Evolutionary conservation across 2,888 invertebrate species (phyloP), one percentile per base, ranked within the genome.

Genomic region (Entomobrya proxima): DNA sequence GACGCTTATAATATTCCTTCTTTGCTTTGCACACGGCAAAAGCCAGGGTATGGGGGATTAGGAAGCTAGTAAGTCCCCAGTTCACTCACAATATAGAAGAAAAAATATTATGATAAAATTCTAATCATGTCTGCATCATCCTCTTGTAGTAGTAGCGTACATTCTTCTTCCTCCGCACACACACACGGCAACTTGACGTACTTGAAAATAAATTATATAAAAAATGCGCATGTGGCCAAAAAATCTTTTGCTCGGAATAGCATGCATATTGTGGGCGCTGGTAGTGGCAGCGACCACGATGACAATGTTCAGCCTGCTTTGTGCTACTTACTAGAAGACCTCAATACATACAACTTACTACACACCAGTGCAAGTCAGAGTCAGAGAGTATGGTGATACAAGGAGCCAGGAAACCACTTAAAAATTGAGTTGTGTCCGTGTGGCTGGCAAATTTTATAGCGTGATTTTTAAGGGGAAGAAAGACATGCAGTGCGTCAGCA

Each of bases 121-220:
- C 55, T 80, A 80, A 80, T 80, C 79, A 80, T 80, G 78, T 40
- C 35, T 69, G 55, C 55, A 77, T 58, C 55, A 32, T 76, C 55
- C 24, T 44, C 64, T 61, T 18, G 18, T 50, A 44, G 50, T 15
- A n/a, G n/a, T n/a, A n/a, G n/a, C 64, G 11, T 55, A 55, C 11
- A 18, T 64, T 35, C 35, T 35, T 37, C 21, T 37, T 37, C n/a
- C 13, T 13, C n/a, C n/a, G n/a, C 13, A 24, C 27, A 55, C n/a
- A n/a, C n/a, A n/a, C n/a, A n/a, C n/a, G 50, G 30, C 72, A 72
- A 44, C 27, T 37, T 9, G 47, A 37, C 50, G 11, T 7, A 35
- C 75, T 40, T 13, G 18, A 24, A 35, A 69, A 27, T 24, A 44
- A 44, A 44, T 69, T 27, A 40, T 40, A 40, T 11, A n/a, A 64